These are phyloP conservation scores for Silvanus unidentatus DNA, from an alignment of 2,888 invertebrate species.

Conservation along the genomic window DNA sequence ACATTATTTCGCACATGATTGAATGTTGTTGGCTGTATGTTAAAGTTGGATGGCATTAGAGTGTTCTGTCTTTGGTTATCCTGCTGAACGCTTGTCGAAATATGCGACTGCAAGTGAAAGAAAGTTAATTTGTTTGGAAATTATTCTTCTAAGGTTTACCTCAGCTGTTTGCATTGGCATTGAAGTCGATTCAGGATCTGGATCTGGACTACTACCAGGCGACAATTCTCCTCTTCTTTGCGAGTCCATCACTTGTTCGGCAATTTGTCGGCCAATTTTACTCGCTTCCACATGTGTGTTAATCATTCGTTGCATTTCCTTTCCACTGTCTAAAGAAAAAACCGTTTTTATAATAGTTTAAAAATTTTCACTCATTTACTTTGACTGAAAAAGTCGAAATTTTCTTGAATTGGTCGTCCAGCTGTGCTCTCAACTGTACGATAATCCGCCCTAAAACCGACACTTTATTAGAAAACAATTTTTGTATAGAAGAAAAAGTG, in stretches of 20 bases:
- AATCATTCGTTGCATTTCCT: constrained; percentile 64
- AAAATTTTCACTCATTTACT: constrained; percentile 39
- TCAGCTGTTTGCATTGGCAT: constrained; percentile 37
- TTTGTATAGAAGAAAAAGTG: constrained; percentile 13
- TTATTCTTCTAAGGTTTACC: constrained; percentile 29
- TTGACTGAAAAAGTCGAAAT: constrained; percentile 53
- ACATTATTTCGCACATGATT: constrained; percentile 47
- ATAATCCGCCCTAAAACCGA: constrained; percentile 45
- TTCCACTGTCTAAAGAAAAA: constrained; percentile 43
- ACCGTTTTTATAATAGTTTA: too few species aligned
- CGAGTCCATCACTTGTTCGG: constrained; percentile 65
- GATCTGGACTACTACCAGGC: constrained; percentile 47
- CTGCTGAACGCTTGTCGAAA: constrained; percentile 43
- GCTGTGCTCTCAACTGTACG: constrained; percentile 49
- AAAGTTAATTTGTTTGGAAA: constrained; percentile 4
- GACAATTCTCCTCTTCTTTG: constrained; percentile 52
- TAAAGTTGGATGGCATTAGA: constrained; percentile 25
- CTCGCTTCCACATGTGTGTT: constrained; percentile 75
- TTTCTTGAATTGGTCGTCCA: constrained; percentile 46
- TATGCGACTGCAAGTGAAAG: constrained; percentile 39
- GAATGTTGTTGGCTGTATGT: constrained; percentile 25
- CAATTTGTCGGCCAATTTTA: constrained; percentile 79
- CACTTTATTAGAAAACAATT: constrained; percentile 8
- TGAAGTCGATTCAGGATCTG: constrained; percentile 39
- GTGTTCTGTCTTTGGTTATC: constrained; percentile 32